Conservation (phyloP, 1,140 invertebrate genomes). For the Caenorhabditis remanei region DNA sequence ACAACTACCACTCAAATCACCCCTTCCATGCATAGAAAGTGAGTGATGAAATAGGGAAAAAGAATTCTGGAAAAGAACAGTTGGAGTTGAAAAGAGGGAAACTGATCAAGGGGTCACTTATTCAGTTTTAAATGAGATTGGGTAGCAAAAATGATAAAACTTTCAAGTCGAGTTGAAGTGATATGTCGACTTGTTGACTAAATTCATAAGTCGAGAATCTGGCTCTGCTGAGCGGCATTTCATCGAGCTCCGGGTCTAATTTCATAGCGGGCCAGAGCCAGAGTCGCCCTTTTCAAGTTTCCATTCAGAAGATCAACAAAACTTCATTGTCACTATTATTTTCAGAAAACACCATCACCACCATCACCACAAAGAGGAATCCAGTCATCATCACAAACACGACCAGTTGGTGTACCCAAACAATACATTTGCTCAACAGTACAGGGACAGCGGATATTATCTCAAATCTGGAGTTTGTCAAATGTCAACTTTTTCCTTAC, state of each 20-base stretch:
- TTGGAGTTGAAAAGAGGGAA: too few species aligned
- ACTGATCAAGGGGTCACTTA: too few species aligned
- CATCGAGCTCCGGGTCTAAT: too few species aligned
- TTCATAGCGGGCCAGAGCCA: too few species aligned
- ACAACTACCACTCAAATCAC: constrained; percentile 30
- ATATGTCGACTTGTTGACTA: too few species aligned
- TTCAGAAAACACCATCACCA: constrained; percentile 34
- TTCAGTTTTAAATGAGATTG: too few species aligned
- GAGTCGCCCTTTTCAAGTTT: too few species aligned
- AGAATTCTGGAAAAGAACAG: background rate
- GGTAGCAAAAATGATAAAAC: too few species aligned
- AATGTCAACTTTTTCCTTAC: background rate
- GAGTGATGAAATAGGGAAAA: background rate
- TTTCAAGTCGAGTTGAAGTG: too few species aligned
- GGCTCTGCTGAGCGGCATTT: too few species aligned
- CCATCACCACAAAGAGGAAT: constrained; percentile 15
- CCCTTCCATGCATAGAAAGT: constrained; percentile 43
- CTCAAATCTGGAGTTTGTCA: background rate
- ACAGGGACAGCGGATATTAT: constrained; percentile 16
- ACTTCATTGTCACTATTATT: background rate
- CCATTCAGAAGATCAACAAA: too few species aligned
- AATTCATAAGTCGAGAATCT: too few species aligned
- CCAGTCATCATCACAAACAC: constrained; percentile 24
- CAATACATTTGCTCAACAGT: constrained; percentile 25
- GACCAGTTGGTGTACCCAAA: constrained; percentile 28